Conservation (phyloP, 2,797 vertebrate species). For the Halcyon chelicuti region DNA sequence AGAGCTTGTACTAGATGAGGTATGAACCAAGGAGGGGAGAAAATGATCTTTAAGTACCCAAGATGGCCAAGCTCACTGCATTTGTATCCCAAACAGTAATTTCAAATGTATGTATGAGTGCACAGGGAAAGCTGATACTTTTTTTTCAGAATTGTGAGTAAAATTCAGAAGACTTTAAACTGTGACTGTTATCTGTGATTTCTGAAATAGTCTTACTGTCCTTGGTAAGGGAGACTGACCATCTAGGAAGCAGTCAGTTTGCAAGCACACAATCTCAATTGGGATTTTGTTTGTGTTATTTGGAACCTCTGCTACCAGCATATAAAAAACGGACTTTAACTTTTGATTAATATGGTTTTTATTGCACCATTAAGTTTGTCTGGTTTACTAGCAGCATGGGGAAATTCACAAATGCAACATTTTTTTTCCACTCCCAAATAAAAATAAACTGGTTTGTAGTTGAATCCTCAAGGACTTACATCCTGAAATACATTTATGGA, state of each 20-base stretch:
- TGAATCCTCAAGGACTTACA: background rate
- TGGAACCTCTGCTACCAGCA: background rate
- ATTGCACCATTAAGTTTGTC: slow-evolving; percentile 37
- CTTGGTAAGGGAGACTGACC: background rate
- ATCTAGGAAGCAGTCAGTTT: background rate
- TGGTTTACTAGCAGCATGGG: slow-evolving; percentile 24
- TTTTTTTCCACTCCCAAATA: background rate
- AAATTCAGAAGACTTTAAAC: background rate
- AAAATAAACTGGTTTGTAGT: slow-evolving; percentile 7
- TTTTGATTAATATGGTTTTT: slow-evolving; percentile 58
- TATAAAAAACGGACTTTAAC: slow-evolving; percentile 18
- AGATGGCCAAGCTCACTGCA: background rate
- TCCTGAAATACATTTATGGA: slow-evolving; percentile 23
- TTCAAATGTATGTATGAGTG: background rate
- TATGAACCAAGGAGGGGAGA: background rate
- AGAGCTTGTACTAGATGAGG: background rate
- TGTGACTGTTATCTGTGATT: background rate
- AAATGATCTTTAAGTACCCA: background rate
- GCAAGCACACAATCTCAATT: background rate
- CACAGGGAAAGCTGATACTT: background rate
- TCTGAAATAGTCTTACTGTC: background rate
- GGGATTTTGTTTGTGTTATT: background rate
- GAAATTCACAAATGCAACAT: background rate
- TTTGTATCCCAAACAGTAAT: background rate
- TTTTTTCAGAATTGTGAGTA: background rate